Conservation (phyloP, 2,888 invertebrate genomes). For the Noctua pronuba region DNA sequence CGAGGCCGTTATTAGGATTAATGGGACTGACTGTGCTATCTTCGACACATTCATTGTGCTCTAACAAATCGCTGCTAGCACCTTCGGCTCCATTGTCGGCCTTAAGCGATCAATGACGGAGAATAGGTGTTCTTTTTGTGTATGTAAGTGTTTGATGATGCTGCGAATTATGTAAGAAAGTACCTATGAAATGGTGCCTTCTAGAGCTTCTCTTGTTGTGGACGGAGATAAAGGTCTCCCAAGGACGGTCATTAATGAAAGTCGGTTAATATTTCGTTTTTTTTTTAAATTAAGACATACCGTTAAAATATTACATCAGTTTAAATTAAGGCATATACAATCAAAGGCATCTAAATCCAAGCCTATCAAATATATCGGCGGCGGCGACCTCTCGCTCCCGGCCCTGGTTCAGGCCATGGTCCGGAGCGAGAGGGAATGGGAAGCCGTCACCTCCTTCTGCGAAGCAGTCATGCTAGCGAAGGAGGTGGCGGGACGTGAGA, state of each 20-base stretch:
- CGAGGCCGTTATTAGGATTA: constrained; percentile 68
- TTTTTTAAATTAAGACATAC: no score
- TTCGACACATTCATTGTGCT: constrained; percentile 66
- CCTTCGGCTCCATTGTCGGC: constrained; percentile 64
- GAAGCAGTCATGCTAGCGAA: no score
- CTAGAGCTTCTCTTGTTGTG: neutral
- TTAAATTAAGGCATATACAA: no score
- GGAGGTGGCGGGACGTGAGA: no score
- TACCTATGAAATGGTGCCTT: neutral
- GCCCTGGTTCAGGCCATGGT: no score
- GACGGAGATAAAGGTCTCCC: neutral
- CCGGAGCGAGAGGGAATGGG: no score
- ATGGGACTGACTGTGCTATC: constrained; percentile 71
- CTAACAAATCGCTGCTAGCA: constrained; percentile 68
- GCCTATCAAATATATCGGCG: no score
- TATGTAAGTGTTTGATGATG: constrained; percentile 32
- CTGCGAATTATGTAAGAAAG: constrained; percentile 3
- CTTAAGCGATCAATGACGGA: constrained; percentile 61
- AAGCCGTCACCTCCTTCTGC: no score
- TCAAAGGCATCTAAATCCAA: no score
- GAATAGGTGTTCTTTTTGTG: constrained; percentile 44
- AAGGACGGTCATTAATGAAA: neutral
- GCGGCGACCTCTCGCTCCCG: no score
- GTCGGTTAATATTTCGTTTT: no score
- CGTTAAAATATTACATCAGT: no score